Evolutionary conservation across 2,113 vertebrate genomes (phyloP).

Genomic region (Ginglymostoma cirratum): DNA sequence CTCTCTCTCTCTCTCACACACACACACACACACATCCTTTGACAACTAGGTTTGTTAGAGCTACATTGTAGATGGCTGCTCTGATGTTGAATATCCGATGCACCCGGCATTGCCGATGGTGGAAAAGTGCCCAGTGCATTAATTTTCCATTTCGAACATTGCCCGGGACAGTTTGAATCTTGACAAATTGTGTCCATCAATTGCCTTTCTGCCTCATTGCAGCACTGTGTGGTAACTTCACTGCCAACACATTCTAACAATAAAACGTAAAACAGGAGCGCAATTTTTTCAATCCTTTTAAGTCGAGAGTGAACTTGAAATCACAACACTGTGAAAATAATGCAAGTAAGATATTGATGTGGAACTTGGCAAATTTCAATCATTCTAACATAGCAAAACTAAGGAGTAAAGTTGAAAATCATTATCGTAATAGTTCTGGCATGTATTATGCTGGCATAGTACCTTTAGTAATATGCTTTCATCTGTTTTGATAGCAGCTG

Average conservation of each 20-base stretch:
- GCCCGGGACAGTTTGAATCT: background rate
- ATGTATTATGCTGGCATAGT: background rate
- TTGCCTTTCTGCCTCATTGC: background rate
- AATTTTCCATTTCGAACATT: background rate
- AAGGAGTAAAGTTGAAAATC: background rate
- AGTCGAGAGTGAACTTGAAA: background rate
- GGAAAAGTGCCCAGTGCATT: background rate
- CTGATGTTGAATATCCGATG: background rate
- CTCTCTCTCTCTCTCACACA: background rate
- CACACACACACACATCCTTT: background rate
- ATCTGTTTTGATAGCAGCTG: slow-evolving; percentile 4
- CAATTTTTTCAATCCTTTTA: background rate
- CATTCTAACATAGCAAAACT: background rate
- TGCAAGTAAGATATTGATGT: background rate
- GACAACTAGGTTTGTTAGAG: background rate
- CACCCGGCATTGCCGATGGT: background rate
- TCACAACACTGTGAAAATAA: background rate
- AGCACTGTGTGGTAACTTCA: background rate
- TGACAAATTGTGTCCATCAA: background rate
- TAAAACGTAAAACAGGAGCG: background rate
- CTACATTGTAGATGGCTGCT: background rate
- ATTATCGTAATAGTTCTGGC: background rate
- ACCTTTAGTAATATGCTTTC: background rate
- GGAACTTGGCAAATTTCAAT: background rate
- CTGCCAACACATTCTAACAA: background rate